Evolutionary conservation across 2,888 invertebrate genomes (phyloP), one percentile per base, ranked within the genome.

Genomic region (Drosophila borborema): DNA sequence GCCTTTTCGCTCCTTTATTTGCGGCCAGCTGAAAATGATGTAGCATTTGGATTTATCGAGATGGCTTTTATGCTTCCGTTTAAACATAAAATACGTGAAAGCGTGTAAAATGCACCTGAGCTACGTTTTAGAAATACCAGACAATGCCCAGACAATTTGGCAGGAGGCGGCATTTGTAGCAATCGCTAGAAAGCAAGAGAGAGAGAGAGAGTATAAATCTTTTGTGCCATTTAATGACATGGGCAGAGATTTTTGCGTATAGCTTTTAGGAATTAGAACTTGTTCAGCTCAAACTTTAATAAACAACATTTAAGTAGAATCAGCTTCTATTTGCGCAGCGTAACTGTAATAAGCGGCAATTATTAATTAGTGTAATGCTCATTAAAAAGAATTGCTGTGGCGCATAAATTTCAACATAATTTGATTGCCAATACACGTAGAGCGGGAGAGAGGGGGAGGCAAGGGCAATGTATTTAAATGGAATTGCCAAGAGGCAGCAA

Each of bases 61-160:
- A 14, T 31, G 12, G 36, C 9, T 38, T 64, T 71, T 66, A 73
- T 58, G 72, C 38, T 68, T 48, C 31, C 63, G 20, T 36, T 53
- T 51, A n/a, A 9, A 67, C 79, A 84, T 76, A 76, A 87, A 82
- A 60, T 60, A 64, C 64, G 59, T 64, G 36, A 62, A 70, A 64
- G 74, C 74, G 75, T 74, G 75, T 89, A 74, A 86, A 86, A 68
- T 84, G 89, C 84, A 84, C 89, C 84, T 84, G 83, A 82, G 77
- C 80, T 68, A 61, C 58, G 45, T 36, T 60, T 64, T 59, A 60
- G 56, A 56, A 38, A 23, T 31, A 2, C 62, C 75, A 83, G 80
- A 83, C 88, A 82, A 74, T 72, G 60, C 45, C 45, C 65, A 85
- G 76, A 77, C 78, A 64, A 16, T 20, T 16, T 3, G 28, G 51